Evolutionary conservation across 2,888 invertebrate species (phyloP), one percentile per base, ranked within the genome.

Genomic region (Alcis repandata): DNA sequence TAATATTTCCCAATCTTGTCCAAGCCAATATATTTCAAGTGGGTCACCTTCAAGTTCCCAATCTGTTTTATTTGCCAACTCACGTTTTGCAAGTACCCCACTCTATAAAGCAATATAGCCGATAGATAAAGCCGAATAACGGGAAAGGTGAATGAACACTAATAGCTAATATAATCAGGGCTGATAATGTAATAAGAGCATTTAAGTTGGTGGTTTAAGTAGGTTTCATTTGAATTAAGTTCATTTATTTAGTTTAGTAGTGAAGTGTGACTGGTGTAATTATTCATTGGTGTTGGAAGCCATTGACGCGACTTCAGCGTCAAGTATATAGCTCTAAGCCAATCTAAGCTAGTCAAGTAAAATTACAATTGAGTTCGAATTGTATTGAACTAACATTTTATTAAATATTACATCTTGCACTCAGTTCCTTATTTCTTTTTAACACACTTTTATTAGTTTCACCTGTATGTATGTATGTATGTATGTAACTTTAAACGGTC

Each of bases 91-190:
- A 51, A 51, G 32, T 51, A 33, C 10, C 17, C n/a, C 10, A 38
- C 22, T 56, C 13, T 27, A 15, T 36, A 45, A 56, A 33, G 33
- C 4, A 46, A 56, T 56, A 54, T 22, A 36, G 33, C 6, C 43
- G 32, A 67, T 41, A 60, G 67, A 68, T 70, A 70, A 64, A 60
- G 40, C 19, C 13, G 51, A 53, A 59, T 70, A 66, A 64, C 59
- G 17, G 51, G 69, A 67, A 72, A 72, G 64, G 59, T 77, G 72
- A 79, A 79, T 79, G 78, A 69, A 71, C 63, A 66, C 40, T 52
- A 65, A 59, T 45, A 45, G 62, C 38, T 63, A 70, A 78, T 77
- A 69, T 58, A 38, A 70, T 73, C 67, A 56, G 10, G 54, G 38
- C 54, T 67, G 67, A 69, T 75, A 51, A 57, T 36, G 20, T 45